A percentile compares a stretch with the other conserved stretches of the same genome.
Evolutionary conservation across 2,888 invertebrate genomes (phyloP).

Genomic region (Eurytoma californica): DNA sequence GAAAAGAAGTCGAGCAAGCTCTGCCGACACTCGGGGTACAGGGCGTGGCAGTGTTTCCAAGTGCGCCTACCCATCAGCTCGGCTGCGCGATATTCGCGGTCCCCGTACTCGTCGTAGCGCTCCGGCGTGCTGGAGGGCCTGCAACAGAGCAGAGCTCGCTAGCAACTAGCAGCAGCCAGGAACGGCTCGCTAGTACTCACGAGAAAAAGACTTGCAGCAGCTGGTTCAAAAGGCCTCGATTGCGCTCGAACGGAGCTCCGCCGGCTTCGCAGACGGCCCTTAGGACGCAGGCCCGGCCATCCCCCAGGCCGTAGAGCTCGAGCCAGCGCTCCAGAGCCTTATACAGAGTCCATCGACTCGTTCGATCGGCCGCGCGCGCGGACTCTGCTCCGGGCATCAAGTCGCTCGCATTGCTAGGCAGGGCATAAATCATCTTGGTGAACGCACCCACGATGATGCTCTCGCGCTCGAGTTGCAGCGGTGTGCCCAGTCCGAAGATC

Average conservation of each 20-base stretch:
- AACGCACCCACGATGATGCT: slow-evolving; percentile 74
- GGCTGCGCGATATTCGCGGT: slow-evolving; percentile 85
- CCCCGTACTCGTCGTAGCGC: slow-evolving; percentile 79
- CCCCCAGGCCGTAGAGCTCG: slow-evolving; percentile 71
- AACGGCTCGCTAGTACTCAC: slow-evolving; percentile 61
- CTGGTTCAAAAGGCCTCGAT: slow-evolving; percentile 85
- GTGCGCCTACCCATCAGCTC: slow-evolving; percentile 80
- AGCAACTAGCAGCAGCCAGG: no score
- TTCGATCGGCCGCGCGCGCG: slow-evolving; percentile 28
- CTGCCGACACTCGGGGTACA: slow-evolving; percentile 81
- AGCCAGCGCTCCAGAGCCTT: slow-evolving; percentile 79
- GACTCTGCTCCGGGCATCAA: slow-evolving; percentile 74
- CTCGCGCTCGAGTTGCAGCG: slow-evolving; percentile 72
- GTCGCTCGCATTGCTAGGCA: slow-evolving; percentile 73
- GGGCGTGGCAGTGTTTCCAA: slow-evolving; percentile 74
- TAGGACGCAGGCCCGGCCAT: slow-evolving; percentile 81
- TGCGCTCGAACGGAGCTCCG: slow-evolving; percentile 81
- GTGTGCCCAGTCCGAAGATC: slow-evolving; percentile 74
- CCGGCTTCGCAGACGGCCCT: slow-evolving; percentile 88
- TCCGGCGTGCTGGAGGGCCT: slow-evolving; percentile 84
- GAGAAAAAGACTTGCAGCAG: slow-evolving; percentile 85
- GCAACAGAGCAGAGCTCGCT: slow-evolving; percentile 53
- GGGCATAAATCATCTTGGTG: slow-evolving; percentile 71
- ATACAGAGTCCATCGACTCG: slow-evolving; percentile 80
- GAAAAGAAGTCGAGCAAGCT: slow-evolving; percentile 79